Base-by-base conservation (phyloP, 1,140 invertebrate species). In the Venturia canescens region DNA sequence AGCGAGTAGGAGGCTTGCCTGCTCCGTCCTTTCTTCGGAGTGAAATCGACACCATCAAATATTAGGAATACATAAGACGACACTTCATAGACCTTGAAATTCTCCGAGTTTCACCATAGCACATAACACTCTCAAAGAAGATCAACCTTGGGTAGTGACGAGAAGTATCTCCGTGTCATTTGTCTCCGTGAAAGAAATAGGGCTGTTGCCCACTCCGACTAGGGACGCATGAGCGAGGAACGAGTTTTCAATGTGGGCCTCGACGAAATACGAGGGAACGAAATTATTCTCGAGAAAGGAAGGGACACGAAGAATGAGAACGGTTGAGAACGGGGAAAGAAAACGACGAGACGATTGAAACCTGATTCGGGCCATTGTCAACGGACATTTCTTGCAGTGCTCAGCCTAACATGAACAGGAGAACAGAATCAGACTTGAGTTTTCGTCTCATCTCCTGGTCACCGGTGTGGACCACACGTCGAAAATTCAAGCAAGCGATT, bases 1-100 rank as follows among this genome's bases (percentile, higher is more conserved):
- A 44, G 38, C 11, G 13, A 6, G 1, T 6, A 6, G 13, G 13
- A 44, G 53, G 6, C 53, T 57, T 11, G 53, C 16, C 4, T 1
- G 53, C 6, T 13, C 60, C 21, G 3, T 63, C 23, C 23, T 4
- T 21, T 63, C 21, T 3, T 23, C n/a, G n/a, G 27, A 63, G 84
- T 84, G 83, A 79, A 86, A 87, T 84, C 77, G 79, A 85, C 80
- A 69, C 84, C 84, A 82, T 82, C 74, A 81, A 76, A 75, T 84
- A 88, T 86, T 88, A 86, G 84, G 85, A 78, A 79, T 83, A 77
- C 72, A 87, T 85, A 80, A 84, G 71, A 67, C 23, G 44, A 80
- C 84, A 79, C 76, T 60, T 75, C 80, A 78, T 78, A 38, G n/a
- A 44, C n/a, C 38, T 50, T 48, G 34, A 38, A 72, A 48, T 9